These are phyloP conservation scores for Drosophila guanche DNA, from an alignment of 1,140 invertebrate species.

Conservation along the genomic window DNA sequence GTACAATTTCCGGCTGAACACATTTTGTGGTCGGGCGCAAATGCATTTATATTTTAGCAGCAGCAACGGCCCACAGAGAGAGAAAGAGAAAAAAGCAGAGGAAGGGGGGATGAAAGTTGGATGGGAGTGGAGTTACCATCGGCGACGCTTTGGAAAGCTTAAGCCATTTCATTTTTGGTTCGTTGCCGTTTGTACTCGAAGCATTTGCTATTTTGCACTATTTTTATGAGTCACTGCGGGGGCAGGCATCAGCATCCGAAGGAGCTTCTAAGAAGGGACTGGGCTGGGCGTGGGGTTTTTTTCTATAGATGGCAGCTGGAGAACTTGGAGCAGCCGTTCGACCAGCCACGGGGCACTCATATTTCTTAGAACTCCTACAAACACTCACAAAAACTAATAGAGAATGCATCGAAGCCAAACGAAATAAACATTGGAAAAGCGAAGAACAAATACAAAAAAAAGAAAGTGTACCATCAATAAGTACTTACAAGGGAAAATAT, in stretches of 20 bases:
- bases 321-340: conserved; percentile 26
- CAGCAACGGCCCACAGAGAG: conserved; percentile 17
- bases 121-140: conserved; percentile 36
- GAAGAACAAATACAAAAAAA: conserved; percentile 35
- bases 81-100: background rate
- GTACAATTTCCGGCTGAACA: conserved; percentile 82
- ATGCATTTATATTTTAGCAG: conserved; percentile 80
- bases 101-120: background rate
- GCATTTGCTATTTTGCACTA: conserved; percentile 75
- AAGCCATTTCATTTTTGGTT: conserved; percentile 81
- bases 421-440: conserved; percentile 48
- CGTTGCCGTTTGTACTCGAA: conserved; percentile 60
- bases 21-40: conserved; percentile 78
- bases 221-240: conserved; percentile 53
- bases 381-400: conserved; percentile 74
- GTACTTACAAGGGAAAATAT: background rate
- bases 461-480: conserved; percentile 23
- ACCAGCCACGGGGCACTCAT: conserved; percentile 67
- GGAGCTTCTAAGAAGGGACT: background rate
- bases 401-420: conserved; percentile 47
- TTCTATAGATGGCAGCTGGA: conserved; percentile 8
- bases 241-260: conserved; percentile 9
- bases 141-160: conserved; percentile 73
- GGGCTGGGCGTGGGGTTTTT: conserved; percentile 1
- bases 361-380: conserved; percentile 71